Evolutionary conservation across 1,140 invertebrate species (phyloP), one percentile per base, ranked within the genome.

Genomic region (Pomacea maculata): DNA sequence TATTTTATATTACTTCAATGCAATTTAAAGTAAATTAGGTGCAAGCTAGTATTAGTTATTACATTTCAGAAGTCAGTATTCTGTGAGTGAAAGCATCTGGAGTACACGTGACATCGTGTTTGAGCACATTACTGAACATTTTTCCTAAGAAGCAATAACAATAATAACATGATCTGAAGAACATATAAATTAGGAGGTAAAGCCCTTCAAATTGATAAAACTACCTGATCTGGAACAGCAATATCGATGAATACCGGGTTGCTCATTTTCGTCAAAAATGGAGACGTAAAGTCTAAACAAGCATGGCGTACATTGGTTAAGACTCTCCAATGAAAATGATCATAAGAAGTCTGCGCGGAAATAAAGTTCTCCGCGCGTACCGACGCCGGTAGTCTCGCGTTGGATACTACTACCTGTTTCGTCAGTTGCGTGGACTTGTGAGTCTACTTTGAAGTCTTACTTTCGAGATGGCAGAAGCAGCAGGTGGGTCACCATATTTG

Each of bases 241-340:
- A 92, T 84, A 84, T 92, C 91, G 70, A 92, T 92, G 85, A 92
- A 92, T 17, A 90, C 91, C 67, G 91, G 90, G 61, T 91, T 88
- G 84, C 86, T 91, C 91, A 92, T 92, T 85, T 77, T 21, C 21
- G 63, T 81, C 25, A 14, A 9, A 76, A 52, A 70, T 68, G 68
- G 68, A n/a, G 67, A 70, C 12, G 34, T 45, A 34, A n/a, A n/a
- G 21, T 9, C 11, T 70, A 11, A 11, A 21, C 11, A 34, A 70
- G 21, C 67, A 11, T 34, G 11, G 21, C 29, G 11, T n/a, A 12
- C 11, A 34, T 70, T 70, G 67, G 67, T 70, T 70, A 34, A 25
- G 6, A 25, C 29, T 34, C 10, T 70, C 67, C 67, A 70, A 34
- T 70, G 67, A 70, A 70, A 34, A 12, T 34, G 14, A 11, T 12